phyloP scores from a whole-genome alignment of 2,797 vertebrate genomes.

The Chiroxiphia lanceolata region DNA sequence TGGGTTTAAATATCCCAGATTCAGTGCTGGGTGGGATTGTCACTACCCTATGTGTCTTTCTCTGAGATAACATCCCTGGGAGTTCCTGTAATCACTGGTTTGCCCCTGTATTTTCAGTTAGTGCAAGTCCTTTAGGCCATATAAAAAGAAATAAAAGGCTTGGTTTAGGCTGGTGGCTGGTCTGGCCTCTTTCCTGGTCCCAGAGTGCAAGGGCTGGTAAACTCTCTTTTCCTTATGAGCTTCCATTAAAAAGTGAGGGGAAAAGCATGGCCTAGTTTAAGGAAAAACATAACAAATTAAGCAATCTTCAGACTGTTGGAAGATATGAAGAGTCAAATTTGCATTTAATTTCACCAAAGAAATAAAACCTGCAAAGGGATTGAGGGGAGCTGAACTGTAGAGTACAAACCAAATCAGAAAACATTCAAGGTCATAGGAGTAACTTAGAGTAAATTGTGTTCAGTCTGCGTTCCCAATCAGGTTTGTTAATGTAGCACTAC shows the following conservation, averaged over 20 bases:
- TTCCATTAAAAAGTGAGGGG: not conserved
- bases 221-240: not conserved
- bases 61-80: not conserved
- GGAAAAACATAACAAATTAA: not conserved
- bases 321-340: not conserved
- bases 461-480: fast-evolving
- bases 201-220: not conserved
- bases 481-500: not conserved
- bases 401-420: not conserved
- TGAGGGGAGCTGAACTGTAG: not conserved
- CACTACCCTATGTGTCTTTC: fast-evolving
- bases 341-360: not conserved
- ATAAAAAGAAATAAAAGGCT: not conserved
- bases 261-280: not conserved
- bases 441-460: not conserved
- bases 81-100: not conserved
- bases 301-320: not conserved
- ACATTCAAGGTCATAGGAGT: not conserved
- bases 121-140: not conserved
- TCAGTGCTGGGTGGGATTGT: not conserved
- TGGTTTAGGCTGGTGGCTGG: not conserved
- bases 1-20: not conserved
- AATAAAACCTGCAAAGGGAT: not conserved
- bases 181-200: not conserved
- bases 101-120: not conserved